phyloP scores from a whole-genome alignment of 2,797 vertebrate species.

The Sciurus vulgaris region DNA sequence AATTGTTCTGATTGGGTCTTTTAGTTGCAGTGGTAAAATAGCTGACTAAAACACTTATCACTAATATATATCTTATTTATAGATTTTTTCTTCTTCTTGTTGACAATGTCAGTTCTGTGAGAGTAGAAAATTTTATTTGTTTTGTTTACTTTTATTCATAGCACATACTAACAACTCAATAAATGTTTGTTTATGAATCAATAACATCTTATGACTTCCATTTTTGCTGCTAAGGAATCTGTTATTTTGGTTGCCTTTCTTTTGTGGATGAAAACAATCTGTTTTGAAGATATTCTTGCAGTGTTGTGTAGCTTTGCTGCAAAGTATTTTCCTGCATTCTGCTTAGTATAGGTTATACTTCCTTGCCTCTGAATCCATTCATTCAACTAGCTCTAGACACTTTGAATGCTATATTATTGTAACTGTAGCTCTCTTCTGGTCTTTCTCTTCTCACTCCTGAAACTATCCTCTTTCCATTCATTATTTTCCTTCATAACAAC shows the following conservation, averaged over 20 bases:
- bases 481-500: background rate
- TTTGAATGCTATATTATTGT: background rate
- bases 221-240: constrained; percentile 14
- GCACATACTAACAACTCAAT: background rate
- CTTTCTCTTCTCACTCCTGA: background rate
- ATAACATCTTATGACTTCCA: background rate
- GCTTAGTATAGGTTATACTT: background rate
- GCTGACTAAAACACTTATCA: background rate
- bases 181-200: background rate
- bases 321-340: background rate
- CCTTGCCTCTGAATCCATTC: background rate
- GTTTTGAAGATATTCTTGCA: background rate
- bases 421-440: background rate
- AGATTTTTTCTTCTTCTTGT: constrained; percentile 1
- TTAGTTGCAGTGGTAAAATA: too few species aligned
- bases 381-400: background rate
- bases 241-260: background rate
- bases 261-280: background rate
- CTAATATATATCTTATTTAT: background rate
- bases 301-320: background rate
- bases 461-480: background rate
- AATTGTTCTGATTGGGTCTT: too few species aligned
- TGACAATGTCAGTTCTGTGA: background rate
- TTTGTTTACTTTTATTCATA: background rate
- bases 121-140: background rate